Conservation (phyloP, 2,888 invertebrate genomes). For the Megalurothrips usitatus region DNA sequence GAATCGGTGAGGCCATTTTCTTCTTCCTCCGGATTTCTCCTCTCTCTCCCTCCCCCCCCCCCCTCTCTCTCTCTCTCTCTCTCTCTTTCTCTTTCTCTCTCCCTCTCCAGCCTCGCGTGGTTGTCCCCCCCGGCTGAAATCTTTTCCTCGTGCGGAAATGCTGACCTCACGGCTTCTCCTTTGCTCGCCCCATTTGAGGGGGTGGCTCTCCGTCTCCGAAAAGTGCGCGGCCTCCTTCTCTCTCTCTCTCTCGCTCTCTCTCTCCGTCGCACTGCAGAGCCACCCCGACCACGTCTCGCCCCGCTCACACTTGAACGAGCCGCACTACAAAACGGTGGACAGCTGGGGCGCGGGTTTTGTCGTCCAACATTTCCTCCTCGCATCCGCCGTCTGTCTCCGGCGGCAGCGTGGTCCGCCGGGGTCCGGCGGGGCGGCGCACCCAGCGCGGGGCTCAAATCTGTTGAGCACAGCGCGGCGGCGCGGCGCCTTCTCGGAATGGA, state of each 20-base stretch:
- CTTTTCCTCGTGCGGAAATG: background rate
- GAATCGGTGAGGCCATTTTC: too few relatives aligned
- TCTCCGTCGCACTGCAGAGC: too few relatives aligned
- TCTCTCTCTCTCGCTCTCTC: background rate
- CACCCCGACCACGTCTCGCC: background rate
- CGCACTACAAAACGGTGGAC: background rate
- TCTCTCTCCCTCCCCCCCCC: background rate
- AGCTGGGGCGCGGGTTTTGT: background rate
- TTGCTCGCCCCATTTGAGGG: background rate
- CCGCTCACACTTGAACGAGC: background rate
- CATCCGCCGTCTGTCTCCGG: too few relatives aligned
- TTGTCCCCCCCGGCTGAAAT: background rate
- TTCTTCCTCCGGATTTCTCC: too few relatives aligned
- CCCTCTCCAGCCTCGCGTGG: background rate
- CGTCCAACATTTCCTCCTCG: background rate
- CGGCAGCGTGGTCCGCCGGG: too few relatives aligned
- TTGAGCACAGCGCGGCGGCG: too few relatives aligned
- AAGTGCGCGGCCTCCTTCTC: background rate
- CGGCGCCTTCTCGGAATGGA: too few relatives aligned
- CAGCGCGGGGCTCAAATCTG: too few relatives aligned
- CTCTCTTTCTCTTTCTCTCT: too few relatives aligned
- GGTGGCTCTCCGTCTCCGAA: background rate
- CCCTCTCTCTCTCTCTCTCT: background rate
- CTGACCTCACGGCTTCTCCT: background rate
- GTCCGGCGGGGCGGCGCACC: too few relatives aligned